Conservation (phyloP, 2,888 invertebrate genomes). For the Cheilosia impressa region DNA sequence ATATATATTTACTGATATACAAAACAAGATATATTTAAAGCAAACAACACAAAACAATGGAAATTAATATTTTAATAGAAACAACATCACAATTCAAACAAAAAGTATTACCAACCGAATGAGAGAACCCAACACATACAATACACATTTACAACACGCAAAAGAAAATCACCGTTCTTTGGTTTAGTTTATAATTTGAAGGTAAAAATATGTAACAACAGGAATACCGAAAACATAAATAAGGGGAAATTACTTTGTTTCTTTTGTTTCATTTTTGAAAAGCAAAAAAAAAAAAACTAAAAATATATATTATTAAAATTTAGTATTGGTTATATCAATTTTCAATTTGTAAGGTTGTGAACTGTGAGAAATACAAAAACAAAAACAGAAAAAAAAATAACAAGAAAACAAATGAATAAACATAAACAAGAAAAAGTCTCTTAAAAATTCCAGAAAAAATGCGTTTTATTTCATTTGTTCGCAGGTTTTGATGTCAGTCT, state of each 20-base stretch:
- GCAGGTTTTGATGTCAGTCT: background rate
- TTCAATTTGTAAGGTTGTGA: constrained; percentile 84
- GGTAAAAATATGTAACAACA: constrained; percentile 34
- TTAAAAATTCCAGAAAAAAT: constrained; percentile 72
- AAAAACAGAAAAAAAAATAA: constrained; percentile 74
- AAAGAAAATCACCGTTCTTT: constrained; percentile 58
- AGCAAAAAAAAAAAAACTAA: constrained; percentile 47
- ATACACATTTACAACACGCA: constrained; percentile 71
- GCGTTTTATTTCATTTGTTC: constrained; percentile 35
- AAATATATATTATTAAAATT: constrained; percentile 79
- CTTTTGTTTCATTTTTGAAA: constrained; percentile 54
- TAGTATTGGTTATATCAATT: constrained; percentile 81
- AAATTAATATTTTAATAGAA: constrained; percentile 72
- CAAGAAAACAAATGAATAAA: constrained; percentile 77
- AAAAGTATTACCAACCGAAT: constrained; percentile 63
- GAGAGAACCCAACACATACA: constrained; percentile 39
- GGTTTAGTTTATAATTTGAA: constrained; percentile 41
- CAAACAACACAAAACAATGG: constrained; percentile 32
- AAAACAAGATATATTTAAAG: constrained; percentile 60
- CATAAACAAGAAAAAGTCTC: constrained; percentile 76
- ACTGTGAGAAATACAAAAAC: constrained; percentile 83
- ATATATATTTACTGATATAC: constrained; percentile 75
- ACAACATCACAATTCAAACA: constrained; percentile 68
- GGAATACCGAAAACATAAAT: constrained; percentile 43
- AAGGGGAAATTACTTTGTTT: constrained; percentile 67